phyloP scores from a whole-genome alignment of 2,888 invertebrate genomes.

The Erebia ligea region DNA sequence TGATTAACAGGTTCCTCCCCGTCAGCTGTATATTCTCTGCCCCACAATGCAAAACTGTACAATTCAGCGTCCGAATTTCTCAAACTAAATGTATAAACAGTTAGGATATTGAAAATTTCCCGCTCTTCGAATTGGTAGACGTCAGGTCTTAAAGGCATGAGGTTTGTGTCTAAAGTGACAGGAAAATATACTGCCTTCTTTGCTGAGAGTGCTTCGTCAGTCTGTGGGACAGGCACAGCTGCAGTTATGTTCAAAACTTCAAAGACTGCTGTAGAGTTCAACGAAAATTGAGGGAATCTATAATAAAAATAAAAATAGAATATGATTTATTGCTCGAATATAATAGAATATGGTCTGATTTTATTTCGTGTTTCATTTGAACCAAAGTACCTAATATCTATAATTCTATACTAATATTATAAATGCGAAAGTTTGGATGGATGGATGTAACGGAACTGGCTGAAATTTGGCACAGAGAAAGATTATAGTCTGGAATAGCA shows the following conservation, averaged over 20 bases:
- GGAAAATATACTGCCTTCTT: conserved; percentile 73
- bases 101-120: conserved; percentile 38
- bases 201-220: conserved; percentile 49
- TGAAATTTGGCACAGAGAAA: too few species aligned
- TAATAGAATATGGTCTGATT: conserved; percentile 2
- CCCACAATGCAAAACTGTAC: conserved; percentile 80
- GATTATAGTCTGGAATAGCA: too few species aligned
- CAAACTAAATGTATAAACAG: conserved; percentile 52
- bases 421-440: too few species aligned
- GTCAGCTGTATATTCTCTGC: conserved; percentile 76
- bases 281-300: conserved; percentile 73
- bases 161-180: conserved; percentile 71
- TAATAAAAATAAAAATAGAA: conserved; percentile 30
- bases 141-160: conserved; percentile 73
- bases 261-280: conserved; percentile 68
- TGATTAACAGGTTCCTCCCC: conserved; percentile 39
- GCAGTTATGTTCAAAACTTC: conserved; percentile 72
- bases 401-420: too few species aligned
- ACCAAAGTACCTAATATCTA: background rate
- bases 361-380: background rate
- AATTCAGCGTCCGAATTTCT: conserved; percentile 56
- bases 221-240: conserved; percentile 61
- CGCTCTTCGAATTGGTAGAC: conserved; percentile 55
- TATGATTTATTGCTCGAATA: too few species aligned
- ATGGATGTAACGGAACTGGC: too few species aligned